A percentile compares a stretch with the other conserved stretches of the same genome.
Conservation (phyloP, 2,888 invertebrate genomes). For the Lycocerus yunnanus region DNA sequence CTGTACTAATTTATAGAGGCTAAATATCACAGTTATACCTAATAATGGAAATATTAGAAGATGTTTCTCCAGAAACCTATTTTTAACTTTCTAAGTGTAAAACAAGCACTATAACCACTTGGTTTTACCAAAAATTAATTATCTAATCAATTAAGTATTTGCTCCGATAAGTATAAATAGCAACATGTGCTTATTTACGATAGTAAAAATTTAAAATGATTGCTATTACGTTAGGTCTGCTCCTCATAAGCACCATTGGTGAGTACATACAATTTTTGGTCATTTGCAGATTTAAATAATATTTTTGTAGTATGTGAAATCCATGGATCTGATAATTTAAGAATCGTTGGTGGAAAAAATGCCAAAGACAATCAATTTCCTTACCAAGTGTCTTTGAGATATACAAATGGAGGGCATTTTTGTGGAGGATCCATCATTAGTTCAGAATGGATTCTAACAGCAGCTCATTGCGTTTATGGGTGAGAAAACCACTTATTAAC, state of each 20-base stretch:
- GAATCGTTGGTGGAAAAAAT: slow-evolving; percentile 56
- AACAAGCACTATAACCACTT: neutral
- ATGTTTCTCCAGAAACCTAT: neutral
- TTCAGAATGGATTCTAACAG: slow-evolving; percentile 41
- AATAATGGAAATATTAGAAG: no score
- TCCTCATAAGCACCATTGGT: neutral
- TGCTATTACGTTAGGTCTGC: neutral
- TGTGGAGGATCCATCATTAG: slow-evolving; percentile 35
- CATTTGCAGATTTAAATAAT: neutral
- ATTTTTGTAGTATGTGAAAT: neutral
- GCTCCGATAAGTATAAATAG: neutral
- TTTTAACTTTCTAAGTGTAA: neutral
- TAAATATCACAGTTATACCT: no score
- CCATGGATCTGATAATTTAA: neutral
- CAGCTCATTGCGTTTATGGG: slow-evolving; percentile 17
- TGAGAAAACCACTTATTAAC: neutral
- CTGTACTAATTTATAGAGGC: no score
- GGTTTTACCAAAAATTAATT: neutral
- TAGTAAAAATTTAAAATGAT: neutral
- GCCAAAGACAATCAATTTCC: slow-evolving; percentile 45
- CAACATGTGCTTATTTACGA: neutral
- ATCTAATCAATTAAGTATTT: neutral
- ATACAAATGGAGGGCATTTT: neutral
- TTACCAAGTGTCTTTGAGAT: slow-evolving; percentile 10
- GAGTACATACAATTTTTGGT: neutral